These are phyloP conservation scores for Botia kubotai DNA, from an alignment of 2,797 vertebrate genomes.

Conservation along the genomic window DNA sequence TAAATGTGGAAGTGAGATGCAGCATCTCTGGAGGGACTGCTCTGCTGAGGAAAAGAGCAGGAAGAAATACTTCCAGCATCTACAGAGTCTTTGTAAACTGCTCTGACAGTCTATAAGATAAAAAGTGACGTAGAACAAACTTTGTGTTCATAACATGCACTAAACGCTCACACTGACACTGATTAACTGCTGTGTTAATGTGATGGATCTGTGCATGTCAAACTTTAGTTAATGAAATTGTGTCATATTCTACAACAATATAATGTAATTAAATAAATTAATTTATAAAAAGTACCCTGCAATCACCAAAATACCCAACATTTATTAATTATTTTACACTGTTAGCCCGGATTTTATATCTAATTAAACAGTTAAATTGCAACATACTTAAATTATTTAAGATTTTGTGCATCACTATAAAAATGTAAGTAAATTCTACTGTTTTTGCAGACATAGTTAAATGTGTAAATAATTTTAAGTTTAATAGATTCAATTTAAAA, in stretches of 20 bases:
- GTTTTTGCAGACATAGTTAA: too few species aligned
- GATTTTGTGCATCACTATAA: too few species aligned
- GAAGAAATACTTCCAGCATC: constrained; percentile 4
- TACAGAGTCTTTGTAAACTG: background rate
- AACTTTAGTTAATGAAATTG: background rate
- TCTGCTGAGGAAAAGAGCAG: background rate
- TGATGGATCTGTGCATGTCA: background rate
- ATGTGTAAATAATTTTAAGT: too few species aligned
- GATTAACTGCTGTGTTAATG: background rate
- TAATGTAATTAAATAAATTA: too few species aligned
- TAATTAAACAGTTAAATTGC: too few species aligned
- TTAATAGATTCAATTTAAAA: too few species aligned
- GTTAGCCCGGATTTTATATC: too few species aligned
- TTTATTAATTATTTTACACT: too few species aligned
- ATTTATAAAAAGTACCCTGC: too few species aligned
- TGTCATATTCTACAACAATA: background rate
- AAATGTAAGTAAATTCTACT: too few species aligned
- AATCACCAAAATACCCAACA: too few species aligned
- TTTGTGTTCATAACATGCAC: background rate
- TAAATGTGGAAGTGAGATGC: constrained; percentile 25
- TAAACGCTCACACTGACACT: constrained; percentile 1
- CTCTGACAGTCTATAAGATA: background rate
- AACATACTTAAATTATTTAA: too few species aligned
- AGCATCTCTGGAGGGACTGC: constrained; percentile 35
- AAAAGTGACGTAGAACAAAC: background rate